Evolutionary conservation across 1,140 invertebrate genomes (phyloP).

Genomic region (Drosophila guanche): DNA sequence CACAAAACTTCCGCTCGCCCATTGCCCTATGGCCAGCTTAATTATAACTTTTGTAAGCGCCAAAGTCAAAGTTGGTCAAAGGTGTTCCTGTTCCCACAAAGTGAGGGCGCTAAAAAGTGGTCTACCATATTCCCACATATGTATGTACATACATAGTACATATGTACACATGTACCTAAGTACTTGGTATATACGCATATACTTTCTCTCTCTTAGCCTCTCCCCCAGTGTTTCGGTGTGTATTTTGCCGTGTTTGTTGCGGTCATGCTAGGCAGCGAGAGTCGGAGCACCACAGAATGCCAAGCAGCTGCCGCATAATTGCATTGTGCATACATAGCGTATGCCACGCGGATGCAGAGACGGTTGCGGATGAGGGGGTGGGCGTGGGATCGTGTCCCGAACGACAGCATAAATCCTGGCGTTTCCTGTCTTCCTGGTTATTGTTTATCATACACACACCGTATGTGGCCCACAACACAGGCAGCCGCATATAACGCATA

Average conservation of each 20-base stretch:
- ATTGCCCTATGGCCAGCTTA: constrained; percentile 40
- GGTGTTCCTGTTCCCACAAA: constrained; percentile 42
- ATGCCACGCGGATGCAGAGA: constrained; percentile 16
- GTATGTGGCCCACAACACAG: constrained; percentile 33
- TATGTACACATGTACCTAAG: constrained; percentile 20
- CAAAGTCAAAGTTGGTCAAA: constrained; percentile 58
- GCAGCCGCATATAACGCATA: constrained; percentile 56
- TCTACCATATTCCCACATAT: constrained; percentile 45
- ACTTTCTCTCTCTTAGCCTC: not conserved
- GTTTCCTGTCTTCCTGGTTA: constrained; percentile 69
- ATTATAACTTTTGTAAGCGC: constrained; percentile 62
- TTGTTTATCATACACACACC: constrained; percentile 69
- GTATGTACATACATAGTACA: constrained; percentile 15
- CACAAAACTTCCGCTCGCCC: constrained; percentile 25
- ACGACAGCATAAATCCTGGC: constrained; percentile 68
- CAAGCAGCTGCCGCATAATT: constrained; percentile 57
- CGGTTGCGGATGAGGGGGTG: no score
- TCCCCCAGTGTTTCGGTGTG: not conserved
- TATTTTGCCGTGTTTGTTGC: constrained; percentile 39
- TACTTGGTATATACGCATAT: constrained; percentile 16
- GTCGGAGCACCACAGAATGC: constrained; percentile 54
- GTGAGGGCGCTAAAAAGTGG: constrained; percentile 53
- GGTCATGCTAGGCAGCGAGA: constrained; percentile 49
- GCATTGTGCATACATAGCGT: constrained; percentile 48
- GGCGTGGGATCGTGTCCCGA: constrained; percentile 8